Percentiles rank a stretch among this genome's conserved stretches.
Conservation (phyloP, 2,113 vertebrate species). For the Indri indri region DNA sequence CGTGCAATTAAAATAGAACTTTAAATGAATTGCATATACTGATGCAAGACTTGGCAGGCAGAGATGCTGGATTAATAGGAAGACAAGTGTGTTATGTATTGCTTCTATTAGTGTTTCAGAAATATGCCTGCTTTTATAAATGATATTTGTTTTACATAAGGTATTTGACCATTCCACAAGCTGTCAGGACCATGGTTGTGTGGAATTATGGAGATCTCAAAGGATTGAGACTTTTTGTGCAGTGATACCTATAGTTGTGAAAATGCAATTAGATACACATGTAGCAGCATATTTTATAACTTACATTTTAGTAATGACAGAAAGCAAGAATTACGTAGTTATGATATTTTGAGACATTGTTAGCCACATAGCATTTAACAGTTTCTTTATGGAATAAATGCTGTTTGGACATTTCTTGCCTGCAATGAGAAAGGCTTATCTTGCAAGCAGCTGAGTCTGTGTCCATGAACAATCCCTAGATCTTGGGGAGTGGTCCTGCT, state of each 20-base stretch:
- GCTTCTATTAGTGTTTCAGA: neutral
- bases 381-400: neutral
- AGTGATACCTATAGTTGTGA: neutral
- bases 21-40: neutral
- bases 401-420: neutral
- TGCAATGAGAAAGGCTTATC: neutral
- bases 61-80: neutral
- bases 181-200: neutral
- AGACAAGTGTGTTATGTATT: rapidly evolving
- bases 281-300: neutral
- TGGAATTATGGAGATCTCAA: neutral
- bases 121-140: neutral
- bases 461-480: neutral
- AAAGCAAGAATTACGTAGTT: neutral
- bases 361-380: neutral
- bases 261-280: neutral
- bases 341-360: neutral
- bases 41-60: neutral
- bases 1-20: neutral
- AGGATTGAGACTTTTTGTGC: neutral
- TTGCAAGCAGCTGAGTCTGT: neutral
- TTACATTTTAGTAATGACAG: neutral
- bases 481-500: neutral
- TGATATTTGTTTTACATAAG: neutral
- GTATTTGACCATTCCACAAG: neutral